Base-by-base conservation (phyloP, 2,113 vertebrate species). In the Lepidothrix coronata region DNA sequence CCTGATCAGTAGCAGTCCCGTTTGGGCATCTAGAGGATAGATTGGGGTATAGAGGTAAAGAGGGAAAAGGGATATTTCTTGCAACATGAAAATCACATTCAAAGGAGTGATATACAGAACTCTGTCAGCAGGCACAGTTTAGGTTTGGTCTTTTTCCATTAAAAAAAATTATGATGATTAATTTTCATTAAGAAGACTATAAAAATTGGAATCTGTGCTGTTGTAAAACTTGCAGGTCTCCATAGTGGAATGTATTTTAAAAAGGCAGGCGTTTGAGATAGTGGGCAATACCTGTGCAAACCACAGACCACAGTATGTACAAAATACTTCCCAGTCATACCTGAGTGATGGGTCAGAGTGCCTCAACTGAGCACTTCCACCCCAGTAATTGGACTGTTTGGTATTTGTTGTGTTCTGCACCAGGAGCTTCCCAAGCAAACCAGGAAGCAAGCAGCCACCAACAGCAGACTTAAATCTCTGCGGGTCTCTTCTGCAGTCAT, bases 131-230 rank as follows among this genome's bases (percentile, higher is more conserved):
- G 55, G 58, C 46, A 66, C n/a, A 58, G 63, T 58, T 88, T 49
- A 43, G 8, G 13, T 88, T 93, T 80, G 35, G 55, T 41, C 28
- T 90, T 90, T 71, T 88, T 80, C 71, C 24, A 27, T 83, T 81
- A 21, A 78, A 83, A 78, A 65, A 78, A 65, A 55, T 24, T 25
- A 25, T 10, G 24, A 57, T 35, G 41, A 76, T 89, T 95, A 63
- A 93, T 96, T 96, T 91, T 91, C 84, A 81, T 94, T 91, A 80
- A 78, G 95, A 93, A 79, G 51, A 51, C 91, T 82, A 44, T 89
- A 90, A 89, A 87, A 61, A 66, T 83, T 75, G 79, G 52, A 85
- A 85, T 95, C 93, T 68, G 44, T 12, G 41, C 74, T 91, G 58
- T 70, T 43, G 2, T 75, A 87, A 93, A 96, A 66, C 70, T 91